phyloP scores from a whole-genome alignment of 2,797 vertebrate species.

The Alauda arvensis region DNA sequence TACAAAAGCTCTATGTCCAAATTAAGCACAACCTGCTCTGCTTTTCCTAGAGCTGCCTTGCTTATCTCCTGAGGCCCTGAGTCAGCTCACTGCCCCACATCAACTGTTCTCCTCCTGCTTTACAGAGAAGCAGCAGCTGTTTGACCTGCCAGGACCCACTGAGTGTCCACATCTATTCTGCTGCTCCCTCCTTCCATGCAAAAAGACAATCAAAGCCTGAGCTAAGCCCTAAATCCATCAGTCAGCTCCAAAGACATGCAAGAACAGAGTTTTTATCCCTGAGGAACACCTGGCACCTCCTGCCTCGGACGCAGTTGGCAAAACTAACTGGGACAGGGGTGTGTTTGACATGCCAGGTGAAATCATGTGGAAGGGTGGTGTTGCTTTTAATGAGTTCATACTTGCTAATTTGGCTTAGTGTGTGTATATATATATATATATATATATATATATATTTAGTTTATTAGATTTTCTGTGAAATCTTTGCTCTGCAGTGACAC shows the following conservation, averaged over 20 bases:
- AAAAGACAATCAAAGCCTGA: not conserved
- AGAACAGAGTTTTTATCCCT: not conserved
- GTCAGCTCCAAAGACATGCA: not conserved
- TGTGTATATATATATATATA: too few relatives aligned
- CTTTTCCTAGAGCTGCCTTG: not conserved
- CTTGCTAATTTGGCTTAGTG: not conserved
- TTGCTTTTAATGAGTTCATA: not conserved
- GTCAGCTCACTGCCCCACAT: not conserved
- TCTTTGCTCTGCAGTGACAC: not conserved
- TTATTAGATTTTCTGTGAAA: not conserved
- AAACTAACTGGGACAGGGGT: not conserved
- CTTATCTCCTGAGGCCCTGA: not conserved
- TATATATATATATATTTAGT: too few relatives aligned
- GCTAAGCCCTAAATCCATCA: not conserved
- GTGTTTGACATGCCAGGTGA: not conserved
- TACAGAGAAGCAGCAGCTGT: not conserved
- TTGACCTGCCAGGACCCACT: fast-evolving
- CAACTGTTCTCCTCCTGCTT: not conserved
- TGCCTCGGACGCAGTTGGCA: not conserved
- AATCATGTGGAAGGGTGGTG: fast-evolving
- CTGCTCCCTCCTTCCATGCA: not conserved
- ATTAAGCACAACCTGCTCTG: not conserved
- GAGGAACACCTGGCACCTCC: not conserved
- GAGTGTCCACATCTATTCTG: not conserved
- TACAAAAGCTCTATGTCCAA: not conserved